Conservation (phyloP, 2,797 vertebrate species). For the Darevskia mixta region DNA sequence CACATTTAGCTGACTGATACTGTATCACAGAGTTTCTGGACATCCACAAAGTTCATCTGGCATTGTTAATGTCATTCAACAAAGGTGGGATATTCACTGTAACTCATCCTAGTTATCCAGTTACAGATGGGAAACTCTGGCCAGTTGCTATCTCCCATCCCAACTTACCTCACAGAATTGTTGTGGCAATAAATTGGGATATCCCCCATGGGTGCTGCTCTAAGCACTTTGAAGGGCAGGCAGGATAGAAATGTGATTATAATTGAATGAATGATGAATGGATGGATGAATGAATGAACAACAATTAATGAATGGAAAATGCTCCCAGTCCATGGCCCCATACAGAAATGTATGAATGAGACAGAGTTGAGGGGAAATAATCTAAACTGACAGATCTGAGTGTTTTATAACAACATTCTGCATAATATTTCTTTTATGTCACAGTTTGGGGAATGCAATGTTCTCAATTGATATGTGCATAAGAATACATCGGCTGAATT, state of each 20-base stretch:
- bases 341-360: not conserved
- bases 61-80: constrained; percentile 3
- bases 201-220: not conserved
- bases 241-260: not conserved
- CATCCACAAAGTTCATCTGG: not conserved
- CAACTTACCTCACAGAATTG: not conserved
- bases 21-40: not conserved
- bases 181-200: not conserved
- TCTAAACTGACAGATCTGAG: constrained; percentile 31
- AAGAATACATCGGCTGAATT: not conserved
- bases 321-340: not conserved
- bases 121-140: not conserved
- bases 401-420: constrained; percentile 41
- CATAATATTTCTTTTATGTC: constrained; percentile 44
- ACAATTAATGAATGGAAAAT: constrained; percentile 6
- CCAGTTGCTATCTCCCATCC: not conserved
- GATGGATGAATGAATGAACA: not conserved
- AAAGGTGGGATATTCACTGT: not conserved
- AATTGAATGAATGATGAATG: not conserved
- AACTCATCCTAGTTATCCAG: not conserved
- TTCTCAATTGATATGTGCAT: not conserved
- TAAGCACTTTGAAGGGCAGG: not conserved
- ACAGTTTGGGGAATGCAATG: not conserved
- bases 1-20: not conserved
- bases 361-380: not conserved